phyloP scores from a whole-genome alignment of 2,888 invertebrate species.

The Aporophyla lueneburgensis region DNA sequence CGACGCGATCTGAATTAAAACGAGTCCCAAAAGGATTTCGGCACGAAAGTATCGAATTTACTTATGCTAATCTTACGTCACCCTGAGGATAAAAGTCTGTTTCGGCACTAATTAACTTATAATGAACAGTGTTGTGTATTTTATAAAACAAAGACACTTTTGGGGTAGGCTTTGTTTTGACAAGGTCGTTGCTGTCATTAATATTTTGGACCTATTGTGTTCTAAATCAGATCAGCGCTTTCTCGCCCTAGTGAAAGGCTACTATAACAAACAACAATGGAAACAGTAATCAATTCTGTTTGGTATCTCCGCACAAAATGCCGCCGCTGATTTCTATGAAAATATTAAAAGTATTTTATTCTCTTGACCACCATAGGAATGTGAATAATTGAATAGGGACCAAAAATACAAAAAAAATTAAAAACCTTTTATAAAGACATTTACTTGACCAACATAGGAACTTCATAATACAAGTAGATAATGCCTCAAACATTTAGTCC shows the following conservation, averaged over 20 bases:
- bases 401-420: too few species aligned
- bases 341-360: not conserved
- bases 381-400: too few species aligned
- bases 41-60: constrained; percentile 83
- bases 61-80: constrained; percentile 87
- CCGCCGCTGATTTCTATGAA: not conserved
- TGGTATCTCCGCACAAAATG: not conserved
- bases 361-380: too few species aligned
- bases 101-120: constrained; percentile 79
- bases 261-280: constrained; percentile 18
- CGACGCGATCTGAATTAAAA: constrained; percentile 79
- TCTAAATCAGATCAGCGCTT: constrained; percentile 33
- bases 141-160: constrained; percentile 67
- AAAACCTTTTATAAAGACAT: too few species aligned
- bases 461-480: too few species aligned
- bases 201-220: constrained; percentile 42
- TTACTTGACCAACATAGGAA: too few species aligned
- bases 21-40: constrained; percentile 77
- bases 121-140: constrained; percentile 73
- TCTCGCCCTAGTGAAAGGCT: not conserved
- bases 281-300: not conserved
- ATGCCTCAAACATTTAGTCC: too few species aligned
- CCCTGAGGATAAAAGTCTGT: constrained; percentile 82
- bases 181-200: constrained; percentile 35
- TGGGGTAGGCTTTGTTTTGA: constrained; percentile 31